Evolutionary conservation across 64 coral and sea anemone genomes (phyloP), one percentile per base, ranked within the genome.

Genomic region (Orbicella faveolata): DNA sequence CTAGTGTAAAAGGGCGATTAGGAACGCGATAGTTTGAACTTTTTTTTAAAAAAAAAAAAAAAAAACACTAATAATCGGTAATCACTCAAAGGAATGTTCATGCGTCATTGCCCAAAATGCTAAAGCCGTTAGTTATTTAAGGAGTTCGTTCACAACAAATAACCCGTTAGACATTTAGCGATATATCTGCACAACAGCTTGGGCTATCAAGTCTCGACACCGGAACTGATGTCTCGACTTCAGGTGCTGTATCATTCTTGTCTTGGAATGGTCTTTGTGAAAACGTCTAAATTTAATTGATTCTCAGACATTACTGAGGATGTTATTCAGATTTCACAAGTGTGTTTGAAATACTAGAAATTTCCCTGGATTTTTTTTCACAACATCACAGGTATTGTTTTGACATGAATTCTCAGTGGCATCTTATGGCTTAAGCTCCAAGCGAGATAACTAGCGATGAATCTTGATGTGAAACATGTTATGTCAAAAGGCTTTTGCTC

Each of bases 151-250:
- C 44, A 48, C 44, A 48, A 6, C 44, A 48, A 48, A 48, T 48
- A 48, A 48, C 44, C 44, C n/a, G 72, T 74, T 74, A 74, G 72
- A 74, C 1, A 74, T 15, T 34, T 59, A 59, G 15, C 1, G 72
- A 74, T 74, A 74, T 74, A 30, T 30, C 25, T 34, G 72, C 72
- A 74, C 25, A 30, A 34, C 72, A 59, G 55, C 55, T 59, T 12
- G 55, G 55, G 11, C 44, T 48, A 48, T 48, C 4, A 48, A 48
- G 2, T 11, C n/a, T 73, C 20, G 20, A 73, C 30, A 74, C 72
- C 72, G 72, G 72, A 74, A 74, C 72, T 54, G 7, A 6, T 54
- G 76, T 78, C 76, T 78, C 6, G 23, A 78, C 76, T 23, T 78
- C 9, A 41, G 19, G 23, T 78, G 76, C 7, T 48, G 41, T n/a